Evolutionary conservation across 2,113 vertebrate species (phyloP), one percentile per base, ranked within the genome.

Genomic region (Otus sunia): DNA sequence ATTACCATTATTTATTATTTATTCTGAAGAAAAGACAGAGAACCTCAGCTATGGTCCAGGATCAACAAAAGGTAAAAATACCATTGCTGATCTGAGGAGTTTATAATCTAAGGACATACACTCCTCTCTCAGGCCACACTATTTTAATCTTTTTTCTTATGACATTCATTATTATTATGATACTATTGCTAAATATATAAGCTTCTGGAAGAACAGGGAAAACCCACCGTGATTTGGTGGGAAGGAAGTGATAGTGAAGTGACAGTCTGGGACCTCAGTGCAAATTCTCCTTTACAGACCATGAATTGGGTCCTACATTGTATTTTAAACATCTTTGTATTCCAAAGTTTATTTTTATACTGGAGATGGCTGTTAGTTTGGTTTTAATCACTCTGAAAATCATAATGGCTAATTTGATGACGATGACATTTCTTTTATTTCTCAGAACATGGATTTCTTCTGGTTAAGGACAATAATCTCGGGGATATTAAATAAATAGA

Each of bases 1-100:
- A 90, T 93, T 90, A 59, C 8, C 1, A 3, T 80, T 94, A 88
- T 82, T 88, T 92, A 90, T 95, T 94, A 83, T 85, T 96, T 93
- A 43, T 95, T 77, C 27, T 50, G 63, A 75, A 72, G 53, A n/a
- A 90, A 78, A 53, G 62, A 53, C 13, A 30, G 27, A 79, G 26
- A 75, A 60, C 15, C 11, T 89, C 91, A 72, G 39, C 23, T 47
- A 26, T 4, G 0, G 37, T 45, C n/a, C 45, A 63, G 20, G 41
- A 88, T 30, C 50, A 84, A 64, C n/a, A 77, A 39, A 76, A 88
- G 32, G 22, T 16, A 81, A 81, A 92, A 87, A 52, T 16, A 36
- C 5, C 26, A 34, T 26, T 1, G 1, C 22, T 60, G 15, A 39
- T 39, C 10, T 25, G 34, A 78, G 52, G 26, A 64, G 41, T 53